phyloP scores from a whole-genome alignment of 2,797 vertebrate species.

The Phataginus tetradactyla region DNA sequence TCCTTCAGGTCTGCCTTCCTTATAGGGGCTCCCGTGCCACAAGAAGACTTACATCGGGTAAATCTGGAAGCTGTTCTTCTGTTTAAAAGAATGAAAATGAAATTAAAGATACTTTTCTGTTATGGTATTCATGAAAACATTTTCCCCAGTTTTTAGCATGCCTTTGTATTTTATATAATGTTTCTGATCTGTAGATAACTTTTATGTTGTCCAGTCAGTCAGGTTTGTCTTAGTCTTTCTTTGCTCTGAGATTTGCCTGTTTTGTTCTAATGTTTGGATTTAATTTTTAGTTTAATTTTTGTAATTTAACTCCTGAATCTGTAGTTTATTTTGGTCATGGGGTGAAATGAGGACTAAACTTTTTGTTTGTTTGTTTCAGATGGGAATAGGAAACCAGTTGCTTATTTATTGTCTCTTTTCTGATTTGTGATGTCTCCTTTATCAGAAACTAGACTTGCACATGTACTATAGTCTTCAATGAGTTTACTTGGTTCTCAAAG shows the following conservation, averaged over 20 bases:
- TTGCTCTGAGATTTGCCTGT: neutral
- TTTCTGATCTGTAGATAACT: conserved; percentile 30
- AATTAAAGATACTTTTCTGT: neutral
- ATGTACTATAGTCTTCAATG: neutral
- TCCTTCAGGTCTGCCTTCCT: neutral
- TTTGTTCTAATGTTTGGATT: conserved; percentile 39
- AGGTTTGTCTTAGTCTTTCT: conserved; percentile 24
- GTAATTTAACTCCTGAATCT: neutral
- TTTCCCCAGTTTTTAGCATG: neutral
- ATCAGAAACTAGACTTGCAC: neutral
- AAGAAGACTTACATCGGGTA: neutral
- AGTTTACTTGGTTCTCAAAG: conserved; percentile 42
- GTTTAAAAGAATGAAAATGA: neutral
- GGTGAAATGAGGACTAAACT: conserved; percentile 3
- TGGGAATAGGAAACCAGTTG: neutral
- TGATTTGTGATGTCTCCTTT: conserved; percentile 34
- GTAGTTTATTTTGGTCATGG: neutral
- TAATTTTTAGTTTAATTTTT: conserved; percentile 38
- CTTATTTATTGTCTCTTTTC: conserved; percentile 28
- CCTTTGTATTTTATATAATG: conserved; percentile 15
- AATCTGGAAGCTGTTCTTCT: neutral
- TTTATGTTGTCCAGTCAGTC: conserved; percentile 41
- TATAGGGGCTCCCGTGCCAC: neutral
- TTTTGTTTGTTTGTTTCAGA: neutral
- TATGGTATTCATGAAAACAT: neutral